Conservation (phyloP, 2,888 invertebrate genomes). For the Drosophila maculinotata region DNA sequence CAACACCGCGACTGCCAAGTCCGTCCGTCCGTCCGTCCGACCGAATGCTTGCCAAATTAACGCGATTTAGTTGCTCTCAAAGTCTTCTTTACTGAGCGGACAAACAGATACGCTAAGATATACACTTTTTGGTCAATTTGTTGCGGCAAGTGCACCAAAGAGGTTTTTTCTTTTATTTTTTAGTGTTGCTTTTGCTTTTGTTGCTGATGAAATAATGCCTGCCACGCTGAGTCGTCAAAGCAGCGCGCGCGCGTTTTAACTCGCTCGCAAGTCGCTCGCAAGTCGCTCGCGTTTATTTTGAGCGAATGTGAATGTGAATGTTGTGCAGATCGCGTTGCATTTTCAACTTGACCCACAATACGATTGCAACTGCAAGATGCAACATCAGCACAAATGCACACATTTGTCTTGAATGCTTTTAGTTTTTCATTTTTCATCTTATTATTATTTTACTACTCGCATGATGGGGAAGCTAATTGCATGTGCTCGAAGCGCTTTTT, state of each 20-base stretch:
- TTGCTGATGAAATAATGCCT: conserved; percentile 45
- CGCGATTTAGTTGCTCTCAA: conserved; percentile 53
- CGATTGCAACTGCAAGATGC: conserved; percentile 27
- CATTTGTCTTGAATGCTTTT: conserved; percentile 30
- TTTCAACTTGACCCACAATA: conserved; percentile 79
- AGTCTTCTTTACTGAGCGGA: conserved; percentile 36
- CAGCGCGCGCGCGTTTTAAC: conserved; percentile 48
- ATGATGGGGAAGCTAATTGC: conserved; percentile 48
- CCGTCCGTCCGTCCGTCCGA: conserved; percentile 12
- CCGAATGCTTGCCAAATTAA: conserved; percentile 70
- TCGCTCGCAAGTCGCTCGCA: conserved; percentile 59
- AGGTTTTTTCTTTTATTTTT: conserved; percentile 26
- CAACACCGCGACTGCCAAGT: conserved; percentile 32
- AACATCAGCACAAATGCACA: conserved; percentile 25
- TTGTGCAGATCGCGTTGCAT: conserved; percentile 60
- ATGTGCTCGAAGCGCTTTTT: conserved; percentile 29
- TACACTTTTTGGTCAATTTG: conserved; percentile 19
- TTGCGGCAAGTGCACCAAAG: conserved; percentile 58
- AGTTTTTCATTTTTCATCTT: conserved; percentile 14
- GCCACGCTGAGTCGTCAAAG: conserved; percentile 17
- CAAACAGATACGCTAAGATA: conserved; percentile 18
- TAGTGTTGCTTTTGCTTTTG: not conserved
- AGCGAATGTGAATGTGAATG: conserved; percentile 48
- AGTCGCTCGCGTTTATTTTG: conserved; percentile 14
- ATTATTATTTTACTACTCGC: conserved; percentile 22